Evolutionary conservation across 2,113 vertebrate species (phyloP).

Genomic region (Phrynosoma blainvillii): DNA sequence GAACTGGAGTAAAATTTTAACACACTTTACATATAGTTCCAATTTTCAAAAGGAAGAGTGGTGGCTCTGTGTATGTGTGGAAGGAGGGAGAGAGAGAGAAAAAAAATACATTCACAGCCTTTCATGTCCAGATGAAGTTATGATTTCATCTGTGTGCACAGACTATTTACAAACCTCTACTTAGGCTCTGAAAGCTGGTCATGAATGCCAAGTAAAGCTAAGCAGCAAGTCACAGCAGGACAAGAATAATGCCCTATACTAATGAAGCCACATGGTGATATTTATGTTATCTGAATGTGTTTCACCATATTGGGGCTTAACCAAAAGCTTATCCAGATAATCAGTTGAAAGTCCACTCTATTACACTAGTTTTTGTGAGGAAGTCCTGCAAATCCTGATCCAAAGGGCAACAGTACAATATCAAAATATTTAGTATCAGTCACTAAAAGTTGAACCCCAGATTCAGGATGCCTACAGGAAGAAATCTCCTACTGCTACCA

Average conservation of each 20-base stretch:
- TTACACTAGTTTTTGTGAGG: too few relatives aligned
- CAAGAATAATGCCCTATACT: constrained; percentile 24
- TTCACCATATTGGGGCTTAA: constrained; percentile 27
- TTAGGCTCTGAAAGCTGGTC: constrained; percentile 28
- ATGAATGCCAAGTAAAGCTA: neutral
- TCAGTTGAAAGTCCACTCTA: neutral
- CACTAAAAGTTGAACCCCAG: neutral
- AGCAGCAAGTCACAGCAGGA: neutral
- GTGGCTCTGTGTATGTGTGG: neutral
- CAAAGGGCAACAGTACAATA: neutral
- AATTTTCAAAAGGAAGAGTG: constrained; percentile 26
- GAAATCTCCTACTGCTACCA: neutral
- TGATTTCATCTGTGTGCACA: constrained; percentile 48
- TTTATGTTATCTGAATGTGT: constrained; percentile 13
- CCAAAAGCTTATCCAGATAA: constrained; percentile 1
- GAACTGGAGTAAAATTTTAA: constrained; percentile 5
- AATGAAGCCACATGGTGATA: constrained; percentile 30
- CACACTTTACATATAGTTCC: neutral
- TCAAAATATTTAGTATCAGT: neutral
- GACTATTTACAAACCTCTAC: neutral
- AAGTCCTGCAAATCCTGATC: neutral
- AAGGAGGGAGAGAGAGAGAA: neutral
- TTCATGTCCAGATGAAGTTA: constrained; percentile 40
- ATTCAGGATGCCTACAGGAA: neutral
- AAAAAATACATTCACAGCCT: constrained; percentile 25